Evolutionary conservation across 2,113 vertebrate species (phyloP).

Genomic region (Alexandromys fortis): DNA sequence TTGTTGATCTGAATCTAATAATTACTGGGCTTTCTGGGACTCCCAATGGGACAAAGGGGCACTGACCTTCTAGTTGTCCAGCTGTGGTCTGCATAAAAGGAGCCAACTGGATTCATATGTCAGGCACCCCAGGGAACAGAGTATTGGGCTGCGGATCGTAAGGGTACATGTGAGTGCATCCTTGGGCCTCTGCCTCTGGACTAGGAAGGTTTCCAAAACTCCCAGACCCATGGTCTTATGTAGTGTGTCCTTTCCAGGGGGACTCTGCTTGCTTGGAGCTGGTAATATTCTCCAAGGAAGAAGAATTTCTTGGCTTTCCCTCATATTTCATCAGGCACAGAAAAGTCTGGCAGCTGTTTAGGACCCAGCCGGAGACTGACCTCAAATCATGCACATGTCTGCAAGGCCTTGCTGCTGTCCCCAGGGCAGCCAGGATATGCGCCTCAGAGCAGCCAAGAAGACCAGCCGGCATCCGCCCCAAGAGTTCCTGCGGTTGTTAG

Average conservation of each 20-base stretch:
- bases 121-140: background rate
- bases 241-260: background rate
- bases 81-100: background rate
- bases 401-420: background rate
- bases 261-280: background rate
- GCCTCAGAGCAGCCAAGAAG: background rate
- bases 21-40: constrained; percentile 21
- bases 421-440: background rate
- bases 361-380: background rate
- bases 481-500: constrained; percentile 4
- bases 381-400: background rate
- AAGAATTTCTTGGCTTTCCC: background rate
- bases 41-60: background rate
- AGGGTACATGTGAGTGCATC: background rate
- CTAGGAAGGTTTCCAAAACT: background rate
- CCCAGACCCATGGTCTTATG: background rate
- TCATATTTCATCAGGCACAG: background rate
- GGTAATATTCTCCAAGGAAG: background rate
- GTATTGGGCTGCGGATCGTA: background rate
- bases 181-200: background rate
- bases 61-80: background rate
- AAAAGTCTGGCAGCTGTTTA: background rate
- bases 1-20: background rate
- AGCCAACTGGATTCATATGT: background rate
- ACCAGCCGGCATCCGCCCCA: background rate